Percentiles rank a stretch among this genome's conserved stretches.
Conservation (phyloP, 2,797 vertebrate genomes). For the Megaceryle alcyon region DNA sequence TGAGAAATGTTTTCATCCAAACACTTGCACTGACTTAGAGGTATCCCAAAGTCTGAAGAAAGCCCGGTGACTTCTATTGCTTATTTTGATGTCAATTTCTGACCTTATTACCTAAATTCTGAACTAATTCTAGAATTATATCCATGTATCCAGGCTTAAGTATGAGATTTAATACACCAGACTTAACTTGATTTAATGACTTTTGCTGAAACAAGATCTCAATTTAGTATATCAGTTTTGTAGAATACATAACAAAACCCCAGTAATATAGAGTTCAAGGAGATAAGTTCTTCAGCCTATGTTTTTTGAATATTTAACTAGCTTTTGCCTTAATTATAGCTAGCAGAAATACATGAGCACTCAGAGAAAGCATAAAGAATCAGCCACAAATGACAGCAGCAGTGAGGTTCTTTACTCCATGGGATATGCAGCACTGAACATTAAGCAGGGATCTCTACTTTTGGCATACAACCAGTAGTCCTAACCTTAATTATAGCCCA, state of each 20-base stretch:
- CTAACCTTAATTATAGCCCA: not conserved
- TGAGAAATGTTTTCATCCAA: not conserved
- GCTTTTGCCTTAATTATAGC: not conserved
- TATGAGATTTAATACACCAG: not conserved
- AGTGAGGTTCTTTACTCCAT: not conserved
- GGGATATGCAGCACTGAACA: not conserved
- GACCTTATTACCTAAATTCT: not conserved
- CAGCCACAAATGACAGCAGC: not conserved
- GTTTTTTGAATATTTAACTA: conserved; percentile 6
- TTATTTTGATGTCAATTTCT: not conserved
- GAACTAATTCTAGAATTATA: not conserved
- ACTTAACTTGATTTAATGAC: not conserved
- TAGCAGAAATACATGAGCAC: not conserved
- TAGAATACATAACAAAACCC: not conserved
- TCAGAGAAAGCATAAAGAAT: not conserved
- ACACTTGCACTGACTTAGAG: not conserved
- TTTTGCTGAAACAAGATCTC: not conserved
- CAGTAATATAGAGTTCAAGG: not conserved
- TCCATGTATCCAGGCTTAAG: not conserved
- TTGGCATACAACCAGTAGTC: not conserved
- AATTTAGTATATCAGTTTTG: not conserved
- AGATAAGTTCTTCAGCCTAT: not conserved
- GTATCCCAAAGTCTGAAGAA: not conserved
- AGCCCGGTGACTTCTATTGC: not conserved
- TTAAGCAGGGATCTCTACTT: not conserved